Conservation (phyloP, 2,113 vertebrate genomes). For the Ceuthmochares aereus region DNA sequence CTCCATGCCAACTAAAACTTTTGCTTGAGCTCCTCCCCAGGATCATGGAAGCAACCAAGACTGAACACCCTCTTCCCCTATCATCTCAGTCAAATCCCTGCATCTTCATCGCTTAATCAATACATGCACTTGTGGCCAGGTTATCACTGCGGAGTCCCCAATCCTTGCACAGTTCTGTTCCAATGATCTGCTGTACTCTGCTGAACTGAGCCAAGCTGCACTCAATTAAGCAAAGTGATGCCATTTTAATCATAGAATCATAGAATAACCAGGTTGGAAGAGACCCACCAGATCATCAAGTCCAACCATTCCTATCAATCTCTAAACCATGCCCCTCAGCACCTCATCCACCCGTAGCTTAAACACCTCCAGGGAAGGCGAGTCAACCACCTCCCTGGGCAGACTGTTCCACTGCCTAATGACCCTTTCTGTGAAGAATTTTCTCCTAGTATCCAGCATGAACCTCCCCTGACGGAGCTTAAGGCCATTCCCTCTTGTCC, state of each 20-base stretch:
- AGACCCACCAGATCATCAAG: no score
- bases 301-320: no score
- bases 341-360: no score
- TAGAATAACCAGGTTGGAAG: no score
- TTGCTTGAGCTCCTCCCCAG: neutral
- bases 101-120: neutral
- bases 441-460: no score
- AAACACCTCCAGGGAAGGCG: no score
- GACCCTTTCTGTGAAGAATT: no score
- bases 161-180: neutral
- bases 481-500: no score
- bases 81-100: neutral
- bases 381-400: no score
- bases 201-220: neutral
- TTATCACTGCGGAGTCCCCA: neutral
- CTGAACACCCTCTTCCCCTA: neutral
- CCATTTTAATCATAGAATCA: neutral
- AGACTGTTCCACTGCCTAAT: no score
- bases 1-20: fast-evolving
- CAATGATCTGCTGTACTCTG: neutral
- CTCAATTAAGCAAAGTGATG: neutral
- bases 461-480: no score
- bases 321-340: no score
- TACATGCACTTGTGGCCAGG: neutral
- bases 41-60: neutral